A percentile compares a stretch with the other conserved stretches of the same genome.
phyloP scores from a whole-genome alignment of 2,888 invertebrate genomes.

The Drosophila trichaetosa region DNA sequence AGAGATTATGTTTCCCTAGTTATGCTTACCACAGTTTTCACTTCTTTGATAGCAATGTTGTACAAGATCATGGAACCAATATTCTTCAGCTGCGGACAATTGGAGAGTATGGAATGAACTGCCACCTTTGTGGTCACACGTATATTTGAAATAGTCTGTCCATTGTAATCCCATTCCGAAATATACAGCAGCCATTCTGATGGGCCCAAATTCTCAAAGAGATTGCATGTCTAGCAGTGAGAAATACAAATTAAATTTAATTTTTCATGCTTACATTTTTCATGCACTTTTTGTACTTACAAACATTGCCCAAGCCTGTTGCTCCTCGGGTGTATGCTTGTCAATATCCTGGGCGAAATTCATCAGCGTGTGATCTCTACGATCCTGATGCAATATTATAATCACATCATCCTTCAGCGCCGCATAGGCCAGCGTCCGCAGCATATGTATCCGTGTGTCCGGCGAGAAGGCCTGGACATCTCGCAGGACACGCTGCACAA shows the following conservation, averaged over 20 bases:
- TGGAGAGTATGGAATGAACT: conserved; percentile 92
- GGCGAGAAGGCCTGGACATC: conserved; percentile 86
- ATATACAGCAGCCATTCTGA: conserved; percentile 97
- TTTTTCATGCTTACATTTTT: accelerated
- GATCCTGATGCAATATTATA: conserved; percentile 94
- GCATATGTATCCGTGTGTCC: conserved; percentile 88
- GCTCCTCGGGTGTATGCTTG: conserved; percentile 89
- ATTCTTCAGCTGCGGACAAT: conserved; percentile 90
- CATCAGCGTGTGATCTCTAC: conserved; percentile 94
- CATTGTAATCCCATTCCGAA: conserved; percentile 94
- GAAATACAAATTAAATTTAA: not conserved
- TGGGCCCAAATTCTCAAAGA: conserved; percentile 94
- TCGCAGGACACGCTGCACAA: conserved; percentile 89
- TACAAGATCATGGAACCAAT: conserved; percentile 94
- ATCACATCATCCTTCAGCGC: conserved; percentile 96
- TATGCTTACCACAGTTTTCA: conserved; percentile 96
- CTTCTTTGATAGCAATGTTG: conserved; percentile 97
- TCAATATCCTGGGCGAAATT: conserved; percentile 94
- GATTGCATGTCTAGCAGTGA: conserved; percentile 90
- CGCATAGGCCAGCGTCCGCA: conserved; percentile 90
- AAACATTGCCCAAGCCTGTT: conserved; percentile 91
- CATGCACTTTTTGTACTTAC: conserved; percentile 86
- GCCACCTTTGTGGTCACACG: conserved; percentile 96
- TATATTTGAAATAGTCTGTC: conserved; percentile 93
- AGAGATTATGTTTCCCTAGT: not conserved